Percentiles rank a stretch among this genome's conserved stretches.
phyloP scores from a whole-genome alignment of 2,113 vertebrate species.

The Setophaga coronata region DNA sequence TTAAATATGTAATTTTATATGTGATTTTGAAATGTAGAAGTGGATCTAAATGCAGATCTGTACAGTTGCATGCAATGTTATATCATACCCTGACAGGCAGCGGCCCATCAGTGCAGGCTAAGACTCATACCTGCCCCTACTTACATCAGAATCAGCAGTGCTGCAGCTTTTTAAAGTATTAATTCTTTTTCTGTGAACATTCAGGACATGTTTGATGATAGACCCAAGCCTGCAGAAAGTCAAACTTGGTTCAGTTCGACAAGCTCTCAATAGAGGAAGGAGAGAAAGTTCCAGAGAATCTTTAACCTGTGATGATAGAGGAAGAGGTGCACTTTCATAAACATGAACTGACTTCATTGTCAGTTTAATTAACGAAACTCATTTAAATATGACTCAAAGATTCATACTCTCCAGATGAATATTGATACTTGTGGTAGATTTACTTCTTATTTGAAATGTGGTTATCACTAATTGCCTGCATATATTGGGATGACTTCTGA shows the following conservation, averaged over 20 bases:
- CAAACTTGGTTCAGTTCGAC: background rate
- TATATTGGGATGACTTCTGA: slow-evolving; percentile 8
- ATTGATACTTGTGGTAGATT: background rate
- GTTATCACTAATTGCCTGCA: slow-evolving; percentile 39
- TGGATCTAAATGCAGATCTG: background rate
- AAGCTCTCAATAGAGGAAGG: background rate
- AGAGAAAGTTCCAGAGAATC: background rate
- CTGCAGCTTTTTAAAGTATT: background rate
- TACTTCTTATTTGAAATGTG: slow-evolving; percentile 13
- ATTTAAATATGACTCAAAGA: slow-evolving; percentile 27
- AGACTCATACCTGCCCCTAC: background rate
- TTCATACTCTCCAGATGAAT: slow-evolving; percentile 19
- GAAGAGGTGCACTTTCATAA: slow-evolving; percentile 25
- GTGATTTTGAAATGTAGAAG: background rate
- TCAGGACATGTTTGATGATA: background rate
- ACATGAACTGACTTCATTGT: slow-evolving; percentile 23
- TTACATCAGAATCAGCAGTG: background rate
- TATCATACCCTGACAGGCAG: background rate
- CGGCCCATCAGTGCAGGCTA: background rate
- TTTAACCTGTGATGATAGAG: background rate
- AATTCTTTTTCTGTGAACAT: background rate
- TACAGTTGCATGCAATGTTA: background rate
- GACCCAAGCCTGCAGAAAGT: background rate
- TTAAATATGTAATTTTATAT: background rate
- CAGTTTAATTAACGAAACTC: slow-evolving; percentile 52